Percentiles rank a stretch among this genome's conserved stretches.
Conservation (phyloP, 2,113 vertebrate genomes). For the Mesitornis unicolor region DNA sequence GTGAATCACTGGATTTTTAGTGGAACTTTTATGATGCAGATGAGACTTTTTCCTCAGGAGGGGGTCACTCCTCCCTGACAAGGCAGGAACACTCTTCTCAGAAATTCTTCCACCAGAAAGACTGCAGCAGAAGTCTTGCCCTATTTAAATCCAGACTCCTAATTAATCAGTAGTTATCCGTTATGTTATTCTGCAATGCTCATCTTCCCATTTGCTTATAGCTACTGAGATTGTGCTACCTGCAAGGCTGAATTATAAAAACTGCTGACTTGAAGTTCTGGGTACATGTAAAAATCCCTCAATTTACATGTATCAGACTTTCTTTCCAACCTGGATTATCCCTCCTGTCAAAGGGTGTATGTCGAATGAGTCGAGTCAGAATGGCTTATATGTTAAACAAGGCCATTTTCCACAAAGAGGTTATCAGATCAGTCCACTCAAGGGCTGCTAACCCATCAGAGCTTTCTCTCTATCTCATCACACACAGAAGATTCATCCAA, state of each 20-base stretch:
- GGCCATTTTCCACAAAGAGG: not conserved
- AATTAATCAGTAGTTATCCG: not conserved
- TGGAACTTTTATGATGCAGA: not conserved
- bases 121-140: not conserved
- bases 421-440: not conserved
- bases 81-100: not conserved
- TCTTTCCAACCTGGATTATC: not conserved
- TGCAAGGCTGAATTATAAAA: not conserved
- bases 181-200: not conserved
- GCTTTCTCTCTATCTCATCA: not conserved
- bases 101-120: not conserved
- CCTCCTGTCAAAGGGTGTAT: not conserved
- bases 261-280: not conserved
- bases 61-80: not conserved
- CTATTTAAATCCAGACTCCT: not conserved
- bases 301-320: not conserved
- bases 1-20: conserved; percentile 23
- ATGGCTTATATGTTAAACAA: not conserved
- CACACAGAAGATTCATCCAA: not conserved
- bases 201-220: not conserved
- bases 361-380: not conserved
- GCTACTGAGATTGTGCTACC: not conserved
- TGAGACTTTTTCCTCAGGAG: not conserved
- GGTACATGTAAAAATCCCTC: not conserved
- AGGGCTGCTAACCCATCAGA: not conserved